Base-by-base conservation (phyloP, 2,888 invertebrate species). In the Ennomos erosarius region DNA sequence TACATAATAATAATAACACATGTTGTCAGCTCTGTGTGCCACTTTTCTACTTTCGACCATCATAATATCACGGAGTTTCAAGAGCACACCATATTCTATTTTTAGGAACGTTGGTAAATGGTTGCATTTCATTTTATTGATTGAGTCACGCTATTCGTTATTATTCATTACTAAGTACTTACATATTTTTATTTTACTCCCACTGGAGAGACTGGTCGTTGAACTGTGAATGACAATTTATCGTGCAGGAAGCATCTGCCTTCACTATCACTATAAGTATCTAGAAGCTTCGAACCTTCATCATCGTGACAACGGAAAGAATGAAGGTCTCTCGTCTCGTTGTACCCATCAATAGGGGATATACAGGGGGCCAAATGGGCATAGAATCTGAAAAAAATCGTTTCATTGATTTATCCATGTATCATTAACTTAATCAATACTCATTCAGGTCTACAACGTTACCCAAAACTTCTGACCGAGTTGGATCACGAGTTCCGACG, bases 401-500 rank as follows among this genome's bases (percentile, higher is more conserved):
- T 26, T 42, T 9, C 8, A 38, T n/a, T 11, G 8, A 38, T 38
- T 1, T 10, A 38, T 2, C 38, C 13, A 10, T 16, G 16, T 58
- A 42, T 34, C 35, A 38, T 40, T 44, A 8, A 26, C 26, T 36
- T 33, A 12, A 35, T 26, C 26, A 26, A 6, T 10, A 6, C 11
- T 9, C n/a, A 48, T 59, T 46, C 75, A 94, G 94, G 94, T 66
- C 81, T 94, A 0, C 93, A 94, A 56, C 91, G 94, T 38, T 93
- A 94, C 70, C 94, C 94, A 0, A 92, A 93, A 68, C 78, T 94
- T 34, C 75, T 94, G 44, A 81, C 78, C 40, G 93, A 94, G 65
- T 79, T 94, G 62, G 93, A 94, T 39, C 87, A 87, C 10, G 93
- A 94, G 76, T 94, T 94, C 78, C 81, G 79, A 0, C 91, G 94